A percentile compares a stretch with the other conserved stretches of the same genome.
Conservation (phyloP, 2,888 invertebrate species). For the Cheilosia urbana region DNA sequence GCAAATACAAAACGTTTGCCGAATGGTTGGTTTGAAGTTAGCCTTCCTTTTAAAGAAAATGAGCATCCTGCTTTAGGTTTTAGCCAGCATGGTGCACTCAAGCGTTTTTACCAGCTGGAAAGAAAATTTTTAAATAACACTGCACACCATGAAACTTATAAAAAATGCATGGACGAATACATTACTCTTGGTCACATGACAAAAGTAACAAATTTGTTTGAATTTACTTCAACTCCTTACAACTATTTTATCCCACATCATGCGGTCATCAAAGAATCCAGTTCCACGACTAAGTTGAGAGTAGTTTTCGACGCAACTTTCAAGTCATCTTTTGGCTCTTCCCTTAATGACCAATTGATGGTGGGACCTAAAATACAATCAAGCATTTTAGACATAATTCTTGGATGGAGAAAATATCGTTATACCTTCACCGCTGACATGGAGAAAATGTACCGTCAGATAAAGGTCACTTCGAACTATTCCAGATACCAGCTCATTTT, state of each 20-base stretch:
- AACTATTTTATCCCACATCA: constrained; percentile 6
- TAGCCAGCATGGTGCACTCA: too few species aligned
- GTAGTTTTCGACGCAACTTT: constrained; percentile 1
- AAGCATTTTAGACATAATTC: constrained; percentile 8
- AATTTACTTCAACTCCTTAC: constrained; percentile 1
- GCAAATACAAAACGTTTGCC: not conserved
- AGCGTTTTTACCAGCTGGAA: too few species aligned
- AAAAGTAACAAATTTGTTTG: too few species aligned
- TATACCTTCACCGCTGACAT: constrained; percentile 15
- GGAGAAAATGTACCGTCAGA: constrained; percentile 20
- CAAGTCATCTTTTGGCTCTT: constrained; percentile 12
- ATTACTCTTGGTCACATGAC: too few species aligned
- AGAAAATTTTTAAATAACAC: too few species aligned
- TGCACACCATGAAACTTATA: too few species aligned
- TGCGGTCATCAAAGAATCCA: constrained; percentile 18
- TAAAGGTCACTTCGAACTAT: not conserved
- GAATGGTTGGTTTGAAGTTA: constrained; percentile 1
- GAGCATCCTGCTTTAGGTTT: too few species aligned
- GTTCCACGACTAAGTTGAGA: constrained; percentile 13
- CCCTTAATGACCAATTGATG: constrained; percentile 13
- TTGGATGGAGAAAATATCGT: constrained; percentile 9
- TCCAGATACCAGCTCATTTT: not conserved
- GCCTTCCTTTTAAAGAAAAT: constrained; percentile 1
- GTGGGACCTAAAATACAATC: constrained; percentile 14
- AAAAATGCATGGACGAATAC: too few species aligned